Evolutionary conservation across 2,113 vertebrate species (phyloP).

Genomic region (Proteles cristata): DNA sequence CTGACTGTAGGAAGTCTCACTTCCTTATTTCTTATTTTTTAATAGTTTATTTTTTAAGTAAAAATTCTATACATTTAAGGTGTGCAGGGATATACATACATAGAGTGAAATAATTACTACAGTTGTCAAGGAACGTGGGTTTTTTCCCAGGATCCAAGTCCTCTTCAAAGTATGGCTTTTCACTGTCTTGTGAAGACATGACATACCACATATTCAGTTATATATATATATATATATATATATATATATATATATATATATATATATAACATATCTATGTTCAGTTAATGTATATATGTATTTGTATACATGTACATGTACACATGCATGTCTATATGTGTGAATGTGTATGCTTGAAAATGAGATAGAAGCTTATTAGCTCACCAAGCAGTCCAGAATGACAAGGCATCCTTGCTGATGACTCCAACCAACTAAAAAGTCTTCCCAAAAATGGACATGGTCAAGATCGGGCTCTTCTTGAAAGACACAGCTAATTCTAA

Average conservation of each 20-base stretch:
- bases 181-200: background rate
- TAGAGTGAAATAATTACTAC: background rate
- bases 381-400: background rate
- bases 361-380: background rate
- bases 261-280: background rate
- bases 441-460: background rate
- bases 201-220: background rate
- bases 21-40: background rate
- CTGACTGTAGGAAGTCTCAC: background rate
- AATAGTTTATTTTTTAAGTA: constrained; percentile 23
- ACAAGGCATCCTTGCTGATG: background rate
- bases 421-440: background rate
- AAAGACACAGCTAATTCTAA: constrained; percentile 75
- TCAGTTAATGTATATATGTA: background rate
- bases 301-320: background rate
- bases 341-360: background rate
- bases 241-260: too few relatives aligned
- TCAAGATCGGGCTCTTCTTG: constrained; percentile 44
- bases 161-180: background rate
- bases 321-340: background rate
- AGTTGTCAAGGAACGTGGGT: background rate
- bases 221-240: too few relatives aligned
- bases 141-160: background rate
- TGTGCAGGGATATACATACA: background rate
- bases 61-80: background rate